phyloP scores from a whole-genome alignment of 2,113 vertebrate genomes.

The Pseudopipra pipra region DNA sequence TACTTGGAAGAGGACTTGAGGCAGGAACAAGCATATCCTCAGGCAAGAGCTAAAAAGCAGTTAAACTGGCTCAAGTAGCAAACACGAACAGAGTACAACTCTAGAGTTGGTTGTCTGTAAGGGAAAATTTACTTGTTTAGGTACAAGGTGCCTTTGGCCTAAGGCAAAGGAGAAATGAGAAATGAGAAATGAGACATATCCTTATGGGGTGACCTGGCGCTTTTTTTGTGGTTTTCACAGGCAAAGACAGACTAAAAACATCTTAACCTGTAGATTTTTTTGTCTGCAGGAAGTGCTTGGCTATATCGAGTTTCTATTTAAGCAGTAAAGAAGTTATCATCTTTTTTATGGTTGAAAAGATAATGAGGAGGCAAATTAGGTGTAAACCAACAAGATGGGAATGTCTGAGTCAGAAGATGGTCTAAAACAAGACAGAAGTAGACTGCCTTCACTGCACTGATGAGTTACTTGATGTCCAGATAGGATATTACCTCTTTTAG shows the following conservation, averaged over 20 bases:
- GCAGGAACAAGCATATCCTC: neutral
- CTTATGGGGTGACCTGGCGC: neutral
- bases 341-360: neutral
- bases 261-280: neutral
- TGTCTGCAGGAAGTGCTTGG: neutral
- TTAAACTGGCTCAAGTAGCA: neutral
- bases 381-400: neutral
- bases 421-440: neutral
- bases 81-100: neutral
- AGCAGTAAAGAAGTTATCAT: neutral
- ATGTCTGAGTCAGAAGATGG: neutral
- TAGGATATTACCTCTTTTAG: neutral
- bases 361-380: slow-evolving; percentile 6
- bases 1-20: neutral
- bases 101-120: neutral
- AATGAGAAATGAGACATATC: neutral
- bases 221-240: neutral
- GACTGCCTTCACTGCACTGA: neutral
- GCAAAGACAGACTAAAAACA: neutral
- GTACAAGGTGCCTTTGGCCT: neutral
- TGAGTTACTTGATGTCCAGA: neutral
- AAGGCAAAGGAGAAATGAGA: neutral
- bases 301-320: neutral
- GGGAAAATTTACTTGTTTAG: neutral
- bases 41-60: neutral